Evolutionary conservation across 2,797 vertebrate genomes (phyloP).

Genomic region (Paramormyrops hopkinsi): DNA sequence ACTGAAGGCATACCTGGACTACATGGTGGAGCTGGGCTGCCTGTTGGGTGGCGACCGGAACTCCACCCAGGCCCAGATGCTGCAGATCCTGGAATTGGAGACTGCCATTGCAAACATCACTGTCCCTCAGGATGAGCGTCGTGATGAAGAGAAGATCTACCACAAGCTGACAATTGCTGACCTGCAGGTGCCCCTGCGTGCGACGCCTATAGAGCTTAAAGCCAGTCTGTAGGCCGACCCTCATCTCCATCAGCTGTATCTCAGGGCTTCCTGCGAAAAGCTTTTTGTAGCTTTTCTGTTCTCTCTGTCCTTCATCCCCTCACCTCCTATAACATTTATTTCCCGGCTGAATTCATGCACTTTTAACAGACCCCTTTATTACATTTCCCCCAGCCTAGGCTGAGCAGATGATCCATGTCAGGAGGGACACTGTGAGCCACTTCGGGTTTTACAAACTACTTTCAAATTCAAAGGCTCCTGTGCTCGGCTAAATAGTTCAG

Average conservation of each 20-base stretch:
- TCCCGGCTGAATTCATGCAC: background rate
- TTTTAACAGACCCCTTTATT: background rate
- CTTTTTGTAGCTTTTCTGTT: background rate
- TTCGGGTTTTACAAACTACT: too few relatives aligned
- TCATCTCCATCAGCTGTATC: background rate
- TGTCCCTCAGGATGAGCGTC: constrained; percentile 84
- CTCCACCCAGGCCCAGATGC: constrained; percentile 76
- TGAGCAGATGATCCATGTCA: too few relatives aligned
- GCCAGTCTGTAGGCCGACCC: background rate
- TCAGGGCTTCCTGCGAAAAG: background rate
- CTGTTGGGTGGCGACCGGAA: constrained; percentile 72
- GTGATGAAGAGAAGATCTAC: constrained; percentile 94
- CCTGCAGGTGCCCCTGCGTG: constrained; percentile 66
- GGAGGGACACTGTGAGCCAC: too few relatives aligned
- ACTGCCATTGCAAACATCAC: constrained; percentile 83
- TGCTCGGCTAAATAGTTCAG: too few relatives aligned
- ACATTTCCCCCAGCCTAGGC: background rate
- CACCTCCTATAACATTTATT: background rate
- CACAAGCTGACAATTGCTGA: constrained; percentile 83
- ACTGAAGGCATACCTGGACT: constrained; percentile 81
- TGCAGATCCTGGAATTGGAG: constrained; percentile 85
- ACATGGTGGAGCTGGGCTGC: constrained; percentile 88
- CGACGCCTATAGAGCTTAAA: background rate
- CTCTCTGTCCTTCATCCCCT: background rate
- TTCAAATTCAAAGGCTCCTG: too few relatives aligned